These are phyloP conservation scores for Scaptomyza montana DNA, from an alignment of 1,140 invertebrate species.

Conservation along the genomic window DNA sequence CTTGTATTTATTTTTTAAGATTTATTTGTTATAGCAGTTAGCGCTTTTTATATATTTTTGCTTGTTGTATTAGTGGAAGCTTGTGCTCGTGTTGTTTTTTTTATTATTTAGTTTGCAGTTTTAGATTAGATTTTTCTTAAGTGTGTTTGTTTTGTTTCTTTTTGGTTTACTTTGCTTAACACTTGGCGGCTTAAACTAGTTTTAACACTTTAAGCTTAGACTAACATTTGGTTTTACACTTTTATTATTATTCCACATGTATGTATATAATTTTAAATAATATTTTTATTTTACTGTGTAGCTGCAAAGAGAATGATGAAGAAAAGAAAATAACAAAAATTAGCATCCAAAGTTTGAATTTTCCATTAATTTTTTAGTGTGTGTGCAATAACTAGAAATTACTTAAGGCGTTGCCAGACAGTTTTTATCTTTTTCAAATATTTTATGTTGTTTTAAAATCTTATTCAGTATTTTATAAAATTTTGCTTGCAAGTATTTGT, in stretches of 20 bases:
- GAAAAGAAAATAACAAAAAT: conserved; percentile 41
- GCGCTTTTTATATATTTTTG: conserved; percentile 16
- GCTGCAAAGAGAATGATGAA: conserved; percentile 64
- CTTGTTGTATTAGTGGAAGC: conserved; percentile 46
- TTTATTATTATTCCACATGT: conserved; percentile 20
- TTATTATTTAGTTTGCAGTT: background rate
- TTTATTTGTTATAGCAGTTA: conserved; percentile 13
- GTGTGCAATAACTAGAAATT: conserved; percentile 27
- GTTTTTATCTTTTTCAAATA: conserved; percentile 2
- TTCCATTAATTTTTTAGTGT: conserved; percentile 4
- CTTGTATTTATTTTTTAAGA: conserved; percentile 11
- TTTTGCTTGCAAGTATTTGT: too few relatives aligned
- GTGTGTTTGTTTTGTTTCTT: background rate
- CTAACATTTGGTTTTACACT: conserved; percentile 80
- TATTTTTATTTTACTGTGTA: conserved; percentile 51
- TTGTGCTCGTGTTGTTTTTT: conserved; percentile 35
- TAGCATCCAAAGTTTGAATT: conserved; percentile 28
- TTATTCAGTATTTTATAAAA: too few relatives aligned
- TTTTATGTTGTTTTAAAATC: conserved; percentile 5
- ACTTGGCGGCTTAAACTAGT: conserved; percentile 64
- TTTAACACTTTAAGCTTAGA: conserved; percentile 77
- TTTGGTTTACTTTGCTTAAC: conserved; percentile 27
- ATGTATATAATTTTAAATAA: conserved; percentile 18
- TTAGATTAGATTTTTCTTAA: conserved; percentile 6
- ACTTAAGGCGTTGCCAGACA: background rate